phyloP scores from a whole-genome alignment of 2,888 invertebrate species.

The Empis livida region DNA sequence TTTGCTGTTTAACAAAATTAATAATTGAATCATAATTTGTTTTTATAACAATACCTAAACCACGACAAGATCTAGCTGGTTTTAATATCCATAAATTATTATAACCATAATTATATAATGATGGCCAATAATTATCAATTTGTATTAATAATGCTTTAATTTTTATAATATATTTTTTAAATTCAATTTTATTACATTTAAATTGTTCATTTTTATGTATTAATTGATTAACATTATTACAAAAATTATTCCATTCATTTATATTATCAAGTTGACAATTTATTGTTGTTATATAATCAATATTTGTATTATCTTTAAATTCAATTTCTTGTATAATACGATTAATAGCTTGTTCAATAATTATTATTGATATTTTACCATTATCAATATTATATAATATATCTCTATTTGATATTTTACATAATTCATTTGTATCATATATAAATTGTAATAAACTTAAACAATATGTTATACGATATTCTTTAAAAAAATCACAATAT shows the following conservation, averaged over 20 bases:
- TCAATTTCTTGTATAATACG: conserved; percentile 42
- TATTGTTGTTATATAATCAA: not conserved
- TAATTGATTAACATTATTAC: not conserved
- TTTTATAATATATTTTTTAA: conserved; percentile 25
- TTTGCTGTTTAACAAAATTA: not conserved
- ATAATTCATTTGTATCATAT: conserved; percentile 21
- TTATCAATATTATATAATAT: conserved; percentile 42
- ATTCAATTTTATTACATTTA: not conserved
- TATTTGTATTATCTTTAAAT: not conserved
- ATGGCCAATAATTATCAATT: conserved; percentile 45
- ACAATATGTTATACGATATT: conserved; percentile 68
- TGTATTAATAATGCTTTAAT: conserved; percentile 37
- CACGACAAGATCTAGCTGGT: conserved; percentile 40
- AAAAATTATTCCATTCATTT: not conserved
- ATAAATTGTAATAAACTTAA: conserved; percentile 47
- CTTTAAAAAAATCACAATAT: conserved; percentile 31
- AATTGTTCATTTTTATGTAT: not conserved
- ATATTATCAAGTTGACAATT: not conserved
- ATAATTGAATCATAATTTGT: not conserved
- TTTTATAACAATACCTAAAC: not conserved
- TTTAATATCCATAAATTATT: conserved; percentile 78
- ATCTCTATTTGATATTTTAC: not conserved
- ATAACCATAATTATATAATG: conserved; percentile 50
- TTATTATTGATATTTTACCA: conserved; percentile 43
- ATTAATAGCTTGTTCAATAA: conserved; percentile 55